Base-by-base conservation (phyloP, 2,113 vertebrate species). In the Saccopteryx bilineata region DNA sequence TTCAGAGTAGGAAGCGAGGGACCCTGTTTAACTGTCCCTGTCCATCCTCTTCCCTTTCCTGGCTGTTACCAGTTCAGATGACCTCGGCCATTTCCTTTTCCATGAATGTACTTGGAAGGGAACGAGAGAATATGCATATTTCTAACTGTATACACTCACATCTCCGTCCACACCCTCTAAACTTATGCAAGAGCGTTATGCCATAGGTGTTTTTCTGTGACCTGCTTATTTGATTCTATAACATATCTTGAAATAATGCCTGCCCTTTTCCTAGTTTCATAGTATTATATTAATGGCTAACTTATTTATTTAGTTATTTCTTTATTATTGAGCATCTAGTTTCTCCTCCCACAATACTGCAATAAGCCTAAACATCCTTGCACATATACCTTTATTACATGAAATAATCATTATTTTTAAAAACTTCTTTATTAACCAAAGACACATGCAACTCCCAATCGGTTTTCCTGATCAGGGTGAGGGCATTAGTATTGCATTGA, bases 341-440 rank as follows among this genome's bases (percentile, higher is more conserved):
- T 82, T 69, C 10, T 28, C 24, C 31, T 6, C 4, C 9, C 39
- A 8, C 23, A 81, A 61, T 72, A 14, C 19, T 48, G 18, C 23
- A 91, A 50, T 66, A 83, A 87, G 17, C 6, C 48, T 24, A 72
- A 74, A 81, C 12, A 60, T 31, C 28, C 24, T 71, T 19, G 60
- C 46, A 28, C 28, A 31, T 15, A 46, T 61, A 61, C 13, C 10
- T 66, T 90, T 75, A 56, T 58, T 82, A 87, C n/a, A 58, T 71
- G 76, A 76, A 87, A 23, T 28, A 68, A 93, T 66, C 7, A 46
- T 72, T 65, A 58, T 48, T 80, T 91, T 86, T 71, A 26, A 7
- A 88, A 90, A 60, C 7, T 21, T 39, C 74, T 83, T 95, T 80
- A 50, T 89, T 92, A 94, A 89, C 17, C 17, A 69, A 94, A 93